These are phyloP conservation scores for Archegozetes longisetosus DNA, from an alignment of 1,140 invertebrate species.

Conservation along the genomic window DNA sequence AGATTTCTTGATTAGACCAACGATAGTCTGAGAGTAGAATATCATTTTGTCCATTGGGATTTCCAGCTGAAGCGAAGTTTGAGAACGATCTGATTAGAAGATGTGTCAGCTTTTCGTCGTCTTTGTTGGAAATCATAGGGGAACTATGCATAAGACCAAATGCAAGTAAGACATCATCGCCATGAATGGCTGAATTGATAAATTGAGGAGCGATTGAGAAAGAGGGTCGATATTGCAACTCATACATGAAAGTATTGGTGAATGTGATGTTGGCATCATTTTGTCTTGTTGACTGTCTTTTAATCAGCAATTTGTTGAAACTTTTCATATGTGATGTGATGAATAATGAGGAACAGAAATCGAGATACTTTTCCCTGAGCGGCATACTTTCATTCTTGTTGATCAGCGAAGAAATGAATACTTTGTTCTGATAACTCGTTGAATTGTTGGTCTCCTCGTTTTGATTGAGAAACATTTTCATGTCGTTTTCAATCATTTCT, in stretches of 20 bases:
- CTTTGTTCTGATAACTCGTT: neutral
- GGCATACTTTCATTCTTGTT: neutral
- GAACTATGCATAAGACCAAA: slow-evolving; percentile 19
- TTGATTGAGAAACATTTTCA: slow-evolving; percentile 14
- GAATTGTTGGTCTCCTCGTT: neutral
- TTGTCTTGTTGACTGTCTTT: neutral
- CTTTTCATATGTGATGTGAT: slow-evolving; percentile 12
- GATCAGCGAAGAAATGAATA: neutral
- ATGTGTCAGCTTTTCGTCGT: slow-evolving; percentile 15
- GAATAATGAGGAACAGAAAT: slow-evolving; percentile 21
- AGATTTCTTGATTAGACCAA: neutral
- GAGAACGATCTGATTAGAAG: slow-evolving; percentile 15
- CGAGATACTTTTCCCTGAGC: slow-evolving; percentile 14
- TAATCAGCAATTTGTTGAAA: slow-evolving; percentile 5
- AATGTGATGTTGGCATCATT: slow-evolving; percentile 2
- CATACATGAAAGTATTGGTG: slow-evolving; percentile 17
- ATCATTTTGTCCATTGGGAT: neutral
- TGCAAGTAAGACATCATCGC: slow-evolving; percentile 22
- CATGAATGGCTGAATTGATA: slow-evolving; percentile 20
- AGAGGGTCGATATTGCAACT: slow-evolving; percentile 22
- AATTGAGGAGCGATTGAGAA: slow-evolving; percentile 21
- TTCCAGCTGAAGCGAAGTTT: slow-evolving; percentile 19
- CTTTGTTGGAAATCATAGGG: neutral
- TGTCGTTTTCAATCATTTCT: slow-evolving; percentile 6
- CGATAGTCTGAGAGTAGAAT: neutral